Evolutionary conservation across 2,113 vertebrate genomes (phyloP), one percentile per base, ranked within the genome.

Genomic region (Saimiri boliviensis): DNA sequence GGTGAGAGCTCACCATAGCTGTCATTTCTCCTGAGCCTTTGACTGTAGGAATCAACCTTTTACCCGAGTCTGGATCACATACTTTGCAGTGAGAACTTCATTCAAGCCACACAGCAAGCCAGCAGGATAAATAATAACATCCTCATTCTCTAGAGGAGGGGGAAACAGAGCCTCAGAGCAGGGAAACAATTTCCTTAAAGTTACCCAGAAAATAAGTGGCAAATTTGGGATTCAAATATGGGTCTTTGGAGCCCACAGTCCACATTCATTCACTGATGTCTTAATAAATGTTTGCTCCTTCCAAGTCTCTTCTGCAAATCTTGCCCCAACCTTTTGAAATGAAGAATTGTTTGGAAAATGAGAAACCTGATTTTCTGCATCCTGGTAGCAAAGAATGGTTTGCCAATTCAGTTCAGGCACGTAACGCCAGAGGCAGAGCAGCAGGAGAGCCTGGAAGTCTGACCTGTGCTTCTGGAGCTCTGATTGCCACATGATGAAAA

Each of bases 301-400:
- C 71, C 27, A 56, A 10, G 17, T 79, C 32, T 85, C 76, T 90
- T 47, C 83, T 83, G 19, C 30, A 82, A 83, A 73, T 37, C 68
- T 81, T 60, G 10, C 19, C 35, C 27, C 32, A 80, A 40, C 0
- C 12, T 74, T 93, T 89, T 71, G 83, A 94, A 90, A 89, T 70
- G 42, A 87, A 79, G 37, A 79, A 66, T n/a, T 88, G n/a, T 47
- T 70, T 74, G 40, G 30, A 37, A 45, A 90, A 40, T 7, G 79
- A 56, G 74, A 96, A 97, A 82, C 63, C 20, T 58, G 70, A 12
- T 89, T 89, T 94, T 89, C 74, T 95, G n/a, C 54, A 86, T 58
- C 47, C 27, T 49, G 12, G 52, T 10, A 30, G 27, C 32, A 70
- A 32, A 63, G 70, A 49, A 14, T 10, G 8, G 40, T 19, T 96